Conservation (phyloP, 2,888 invertebrate species). For the Mythimna vitellina region DNA sequence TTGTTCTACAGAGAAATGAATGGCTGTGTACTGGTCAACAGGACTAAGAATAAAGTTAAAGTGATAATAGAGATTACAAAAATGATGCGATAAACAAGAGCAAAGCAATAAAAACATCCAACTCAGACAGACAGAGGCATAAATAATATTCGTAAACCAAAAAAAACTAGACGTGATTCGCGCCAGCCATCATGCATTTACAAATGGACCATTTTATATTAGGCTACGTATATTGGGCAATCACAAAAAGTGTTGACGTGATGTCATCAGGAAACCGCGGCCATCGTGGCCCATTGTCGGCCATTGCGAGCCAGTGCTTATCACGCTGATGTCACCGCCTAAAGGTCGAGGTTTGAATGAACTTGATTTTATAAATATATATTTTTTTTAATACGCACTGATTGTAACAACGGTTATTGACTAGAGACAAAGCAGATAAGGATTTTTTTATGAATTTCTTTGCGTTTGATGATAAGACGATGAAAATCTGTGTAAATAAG, state of each 20-base stretch:
- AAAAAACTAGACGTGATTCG: constrained; percentile 31
- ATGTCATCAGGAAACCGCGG: constrained; percentile 59
- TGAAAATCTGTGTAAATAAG: not conserved
- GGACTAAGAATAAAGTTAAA: not conserved
- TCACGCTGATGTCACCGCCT: constrained; percentile 61
- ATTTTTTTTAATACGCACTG: constrained; percentile 39
- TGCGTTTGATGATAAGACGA: constrained; percentile 19
- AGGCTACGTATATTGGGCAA: constrained; percentile 38
- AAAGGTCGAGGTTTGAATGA: constrained; percentile 65
- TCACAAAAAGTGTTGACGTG: constrained; percentile 56
- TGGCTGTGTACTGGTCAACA: not conserved
- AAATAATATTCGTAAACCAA: constrained; percentile 12
- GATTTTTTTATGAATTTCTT: constrained; percentile 4
- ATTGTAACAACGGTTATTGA: constrained; percentile 55
- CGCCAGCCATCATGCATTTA: constrained; percentile 33
- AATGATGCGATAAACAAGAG: not conserved
- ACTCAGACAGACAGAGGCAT: constrained; percentile 8
- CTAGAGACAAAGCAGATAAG: constrained; percentile 48
- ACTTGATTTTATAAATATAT: constrained; percentile 43
- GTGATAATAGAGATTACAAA: not conserved
- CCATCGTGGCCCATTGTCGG: constrained; percentile 30
- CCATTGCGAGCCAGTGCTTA: constrained; percentile 46
- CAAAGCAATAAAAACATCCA: constrained; percentile 19
- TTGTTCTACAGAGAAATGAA: no score
- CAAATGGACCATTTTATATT: constrained; percentile 54